Evolutionary conservation across 2,888 invertebrate genomes (phyloP).

Genomic region (Dasypogon diadema): DNA sequence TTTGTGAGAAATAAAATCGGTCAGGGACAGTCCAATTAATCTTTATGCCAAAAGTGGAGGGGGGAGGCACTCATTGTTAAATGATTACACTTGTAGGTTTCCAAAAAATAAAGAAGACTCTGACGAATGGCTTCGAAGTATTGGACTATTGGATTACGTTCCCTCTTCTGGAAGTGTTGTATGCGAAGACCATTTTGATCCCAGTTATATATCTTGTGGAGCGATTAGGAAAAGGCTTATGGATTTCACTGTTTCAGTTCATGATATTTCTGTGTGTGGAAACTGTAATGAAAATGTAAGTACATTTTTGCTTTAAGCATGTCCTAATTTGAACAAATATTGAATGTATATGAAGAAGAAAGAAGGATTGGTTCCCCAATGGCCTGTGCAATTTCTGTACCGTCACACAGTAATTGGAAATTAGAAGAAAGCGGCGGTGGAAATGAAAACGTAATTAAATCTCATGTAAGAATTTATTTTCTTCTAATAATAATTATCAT

Average conservation of each 20-base stretch:
- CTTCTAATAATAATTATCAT: too few relatives aligned
- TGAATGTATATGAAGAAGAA: background rate
- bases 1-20: too few relatives aligned
- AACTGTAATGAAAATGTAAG: background rate
- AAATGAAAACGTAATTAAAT: too few relatives aligned
- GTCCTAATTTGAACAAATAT: background rate
- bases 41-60: too few relatives aligned
- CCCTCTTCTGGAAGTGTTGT: background rate
- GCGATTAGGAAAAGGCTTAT: background rate
- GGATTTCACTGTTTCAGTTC: background rate
- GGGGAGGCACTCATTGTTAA: too few relatives aligned
- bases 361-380: too few relatives aligned
- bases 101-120: background rate
- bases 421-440: too few relatives aligned
- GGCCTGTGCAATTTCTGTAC: too few relatives aligned
- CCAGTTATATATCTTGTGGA: background rate
- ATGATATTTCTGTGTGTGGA: background rate
- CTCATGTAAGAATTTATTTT: too few relatives aligned
- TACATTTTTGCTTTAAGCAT: background rate
- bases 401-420: too few relatives aligned
- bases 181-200: background rate
- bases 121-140: background rate
- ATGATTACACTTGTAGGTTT: too few relatives aligned
- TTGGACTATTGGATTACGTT: background rate
- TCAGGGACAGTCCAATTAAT: too few relatives aligned